Evolutionary conservation across 37 sponge, comb jelly and placozoan species (phyloP), one percentile per base, ranked within the genome.

Genomic region (Ianthella basta): DNA sequence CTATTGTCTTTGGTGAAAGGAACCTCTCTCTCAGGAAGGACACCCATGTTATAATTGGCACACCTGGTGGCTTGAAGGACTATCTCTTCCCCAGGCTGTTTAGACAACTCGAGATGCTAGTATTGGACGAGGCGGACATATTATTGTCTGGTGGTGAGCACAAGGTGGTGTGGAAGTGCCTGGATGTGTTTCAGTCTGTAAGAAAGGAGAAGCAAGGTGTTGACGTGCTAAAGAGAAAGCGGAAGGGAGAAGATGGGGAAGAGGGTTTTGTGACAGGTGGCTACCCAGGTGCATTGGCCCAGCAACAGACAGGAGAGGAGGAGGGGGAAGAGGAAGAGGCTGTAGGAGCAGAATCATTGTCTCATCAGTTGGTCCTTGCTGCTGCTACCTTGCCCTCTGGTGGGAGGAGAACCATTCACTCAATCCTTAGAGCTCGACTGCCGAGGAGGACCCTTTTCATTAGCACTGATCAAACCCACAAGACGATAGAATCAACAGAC

Each of bases 91-190:
- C 79, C 24, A 68, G 57, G 23, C 30, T 96, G 23, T 66, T 96
- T 33, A 88, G 33, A 56, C 24, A 59, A 23, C 60, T 91, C 6
- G 37, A 39, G 37, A 24, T 88, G 0, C 35, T 93, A 23, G 86
- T 87, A 29, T 59, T 90, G 60, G 96, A 96, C 63, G 96, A 96
- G 41, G 95, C 89, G 3, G 96, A 96, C 34, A 37, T 81, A 16
- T 85, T 96, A 15, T 68, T 96, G 64, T 89, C 84, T 80, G 96
- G 96, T 29, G 72, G 89, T 24, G 89, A 89, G 27, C 23, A 50
- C 0, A 53, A 23, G 1, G 75, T 69, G 16, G 84, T 89, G 15
- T 88, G 89, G 91, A 56, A 70, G 0, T 72, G 93, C 13, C 78
- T 96, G 64, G 69, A 86, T 19, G 74, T 24, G 16, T 15, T 85